Conservation (phyloP, 2,888 invertebrate species). For the Cyclophora albipunctata region DNA sequence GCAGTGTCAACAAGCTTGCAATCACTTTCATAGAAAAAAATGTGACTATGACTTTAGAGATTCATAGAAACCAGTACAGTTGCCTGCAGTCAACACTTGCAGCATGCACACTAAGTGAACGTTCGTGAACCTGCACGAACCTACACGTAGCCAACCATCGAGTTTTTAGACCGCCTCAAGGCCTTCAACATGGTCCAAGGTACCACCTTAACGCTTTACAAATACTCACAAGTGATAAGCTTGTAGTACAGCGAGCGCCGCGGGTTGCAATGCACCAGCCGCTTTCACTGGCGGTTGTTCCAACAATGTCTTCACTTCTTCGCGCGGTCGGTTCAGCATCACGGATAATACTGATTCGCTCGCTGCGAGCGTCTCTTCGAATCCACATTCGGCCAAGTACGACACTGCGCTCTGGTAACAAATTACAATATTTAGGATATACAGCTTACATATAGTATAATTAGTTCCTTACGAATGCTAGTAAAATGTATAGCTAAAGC, state of each 20-base stretch:
- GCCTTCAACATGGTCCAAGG: no score
- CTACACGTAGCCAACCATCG: no score
- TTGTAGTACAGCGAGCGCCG: conserved; percentile 46
- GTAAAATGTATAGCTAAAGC: no score
- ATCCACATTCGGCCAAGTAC: conserved; percentile 63
- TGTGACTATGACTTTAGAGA: no score
- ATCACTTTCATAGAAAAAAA: no score
- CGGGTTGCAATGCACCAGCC: conserved; percentile 38
- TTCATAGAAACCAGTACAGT: no score
- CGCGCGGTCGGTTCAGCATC: conserved; percentile 50
- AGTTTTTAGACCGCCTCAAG: neutral
- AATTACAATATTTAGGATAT: neutral
- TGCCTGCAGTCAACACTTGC: no score
- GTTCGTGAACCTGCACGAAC: no score
- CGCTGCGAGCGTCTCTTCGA: conserved; percentile 50
- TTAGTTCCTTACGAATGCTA: no score
- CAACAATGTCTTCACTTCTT: conserved; percentile 45
- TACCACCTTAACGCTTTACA: conserved; percentile 8
- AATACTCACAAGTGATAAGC: conserved; percentile 59
- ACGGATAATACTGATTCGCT: conserved; percentile 41
- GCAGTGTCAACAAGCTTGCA: no score
- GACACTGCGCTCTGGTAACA: conserved; percentile 42
- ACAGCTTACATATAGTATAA: no score
- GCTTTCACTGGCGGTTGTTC: conserved; percentile 29
- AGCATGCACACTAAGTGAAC: no score